phyloP scores from a whole-genome alignment of 1,140 invertebrate species.

The Pantala flavescens region DNA sequence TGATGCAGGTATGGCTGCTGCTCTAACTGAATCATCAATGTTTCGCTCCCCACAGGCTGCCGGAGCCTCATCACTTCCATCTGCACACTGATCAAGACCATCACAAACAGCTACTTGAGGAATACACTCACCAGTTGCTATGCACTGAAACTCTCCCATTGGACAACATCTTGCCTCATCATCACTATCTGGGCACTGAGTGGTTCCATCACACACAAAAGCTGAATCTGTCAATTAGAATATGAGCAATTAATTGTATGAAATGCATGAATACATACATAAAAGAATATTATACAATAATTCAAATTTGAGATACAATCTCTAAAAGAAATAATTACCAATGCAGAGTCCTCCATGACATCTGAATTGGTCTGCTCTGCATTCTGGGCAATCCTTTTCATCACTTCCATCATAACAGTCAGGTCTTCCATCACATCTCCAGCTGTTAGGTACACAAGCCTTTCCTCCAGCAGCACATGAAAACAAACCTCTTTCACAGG shows the following conservation, averaged over 20 bases:
- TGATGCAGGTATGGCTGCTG: neutral
- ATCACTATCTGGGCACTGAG: slow-evolving; percentile 57
- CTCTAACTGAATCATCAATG: neutral
- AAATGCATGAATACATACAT: slow-evolving; percentile 14
- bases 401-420: slow-evolving; percentile 79
- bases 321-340: slow-evolving; percentile 35
- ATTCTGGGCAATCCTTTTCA: slow-evolving; percentile 56
- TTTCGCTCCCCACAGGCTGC: slow-evolving; percentile 37
- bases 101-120: slow-evolving; percentile 49
- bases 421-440: slow-evolving; percentile 72
- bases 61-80: slow-evolving; percentile 57
- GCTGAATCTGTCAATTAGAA: slow-evolving; percentile 28
- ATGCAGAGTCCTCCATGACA: slow-evolving; percentile 63
- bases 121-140: slow-evolving; percentile 44
- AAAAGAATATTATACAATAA: neutral
- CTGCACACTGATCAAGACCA: slow-evolving; percentile 57
- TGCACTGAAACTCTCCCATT: slow-evolving; percentile 49
- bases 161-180: slow-evolving; percentile 53
- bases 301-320: too few species aligned
- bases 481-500: slow-evolving; percentile 67
- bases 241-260: slow-evolving; percentile 13
- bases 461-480: slow-evolving; percentile 48
- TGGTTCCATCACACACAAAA: slow-evolving; percentile 58
- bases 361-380: slow-evolving; percentile 51
- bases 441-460: slow-evolving; percentile 71